Percentiles rank a stretch among this genome's conserved stretches.
These are phyloP conservation scores for Pachycephala philippinensis DNA, from an alignment of 2,113 vertebrate species.

Conservation along the genomic window DNA sequence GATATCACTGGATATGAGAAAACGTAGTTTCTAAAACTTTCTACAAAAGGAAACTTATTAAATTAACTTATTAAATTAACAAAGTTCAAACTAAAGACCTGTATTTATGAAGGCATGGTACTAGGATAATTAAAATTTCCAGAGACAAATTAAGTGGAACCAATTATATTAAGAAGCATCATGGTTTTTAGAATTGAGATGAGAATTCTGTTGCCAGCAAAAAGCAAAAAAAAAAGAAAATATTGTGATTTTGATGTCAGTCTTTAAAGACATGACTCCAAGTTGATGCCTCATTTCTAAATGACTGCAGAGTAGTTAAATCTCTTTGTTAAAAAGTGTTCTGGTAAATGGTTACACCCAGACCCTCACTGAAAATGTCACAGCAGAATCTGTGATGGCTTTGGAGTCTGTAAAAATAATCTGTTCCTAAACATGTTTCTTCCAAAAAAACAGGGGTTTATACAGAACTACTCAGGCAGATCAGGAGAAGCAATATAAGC, in stretches of 20 bases:
- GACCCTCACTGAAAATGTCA: not conserved
- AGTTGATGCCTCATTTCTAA: not conserved
- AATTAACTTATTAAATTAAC: not conserved
- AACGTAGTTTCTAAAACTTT: not conserved
- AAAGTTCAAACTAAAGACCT: not conserved
- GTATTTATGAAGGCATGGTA: not conserved
- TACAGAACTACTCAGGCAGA: not conserved
- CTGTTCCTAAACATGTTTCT: not conserved
- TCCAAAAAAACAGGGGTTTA: not conserved
- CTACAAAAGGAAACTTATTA: not conserved
- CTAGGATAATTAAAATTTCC: constrained; percentile 1
- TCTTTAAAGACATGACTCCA: not conserved
- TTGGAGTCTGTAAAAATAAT: not conserved
- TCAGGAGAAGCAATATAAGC: not conserved
- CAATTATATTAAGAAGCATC: not conserved
- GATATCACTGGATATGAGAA: not conserved
- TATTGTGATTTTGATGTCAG: not conserved
- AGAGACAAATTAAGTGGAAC: not conserved
- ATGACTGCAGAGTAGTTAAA: not conserved
- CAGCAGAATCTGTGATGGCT: not conserved
- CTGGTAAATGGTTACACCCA: not conserved
- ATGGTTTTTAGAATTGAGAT: not conserved
- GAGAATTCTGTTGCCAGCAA: not conserved
- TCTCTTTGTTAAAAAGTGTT: not conserved
- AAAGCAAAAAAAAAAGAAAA: not conserved